phyloP scores from a whole-genome alignment of 2,113 vertebrate species.

The Chaetodon trifascialis region DNA sequence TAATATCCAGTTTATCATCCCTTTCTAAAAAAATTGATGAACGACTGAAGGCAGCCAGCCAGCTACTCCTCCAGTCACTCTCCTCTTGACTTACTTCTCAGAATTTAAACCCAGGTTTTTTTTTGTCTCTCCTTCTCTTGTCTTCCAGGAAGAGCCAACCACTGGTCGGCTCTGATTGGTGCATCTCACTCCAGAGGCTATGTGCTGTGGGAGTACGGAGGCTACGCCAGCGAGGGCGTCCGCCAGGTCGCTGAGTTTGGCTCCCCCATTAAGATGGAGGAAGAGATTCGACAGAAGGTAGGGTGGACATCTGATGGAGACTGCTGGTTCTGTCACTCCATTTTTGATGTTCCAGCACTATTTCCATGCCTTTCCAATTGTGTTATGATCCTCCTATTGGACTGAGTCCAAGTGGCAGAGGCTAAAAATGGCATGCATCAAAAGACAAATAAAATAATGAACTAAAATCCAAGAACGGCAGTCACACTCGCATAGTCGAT shows the following conservation, averaged over 20 bases:
- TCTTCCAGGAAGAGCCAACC: constrained; percentile 91
- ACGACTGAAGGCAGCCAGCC: neutral
- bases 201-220: constrained; percentile 95
- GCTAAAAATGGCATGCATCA: neutral
- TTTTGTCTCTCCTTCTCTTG: neutral
- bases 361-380: neutral
- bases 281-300: constrained; percentile 98
- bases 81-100: neutral
- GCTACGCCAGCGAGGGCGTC: constrained; percentile 94
- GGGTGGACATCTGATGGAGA: neutral
- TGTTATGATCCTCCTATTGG: neutral
- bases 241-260: constrained; percentile 96
- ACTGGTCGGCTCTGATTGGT: constrained; percentile 98
- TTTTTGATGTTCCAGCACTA: neutral
- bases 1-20: neutral
- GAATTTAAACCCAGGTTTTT: neutral
- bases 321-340: neutral
- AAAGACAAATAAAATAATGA: neutral
- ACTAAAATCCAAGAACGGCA: neutral
- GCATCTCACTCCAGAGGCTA: constrained; percentile 95
- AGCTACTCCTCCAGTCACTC: neutral
- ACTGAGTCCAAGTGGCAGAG: neutral
- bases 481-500: neutral
- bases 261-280: constrained; percentile 98
- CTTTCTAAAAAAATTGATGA: neutral